Base-by-base conservation (phyloP, 2,888 invertebrate genomes). In the Pheosia tremula region DNA sequence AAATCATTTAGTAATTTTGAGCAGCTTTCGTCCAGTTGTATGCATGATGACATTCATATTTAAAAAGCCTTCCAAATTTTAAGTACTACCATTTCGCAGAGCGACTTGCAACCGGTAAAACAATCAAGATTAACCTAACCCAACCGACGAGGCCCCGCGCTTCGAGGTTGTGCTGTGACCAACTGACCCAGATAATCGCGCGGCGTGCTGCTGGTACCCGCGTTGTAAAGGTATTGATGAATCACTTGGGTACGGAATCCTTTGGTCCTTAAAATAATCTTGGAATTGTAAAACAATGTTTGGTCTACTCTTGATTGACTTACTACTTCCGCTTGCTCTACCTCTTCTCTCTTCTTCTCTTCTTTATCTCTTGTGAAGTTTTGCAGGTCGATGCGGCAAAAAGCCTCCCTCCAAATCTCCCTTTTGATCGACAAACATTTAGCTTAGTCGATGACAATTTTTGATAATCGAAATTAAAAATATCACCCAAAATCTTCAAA, bases 111-210 rank as follows among this genome's bases (percentile, higher is more conserved):
- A 55, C 55, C 55, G 55, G 55, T 55, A 55, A 55, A 39, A 63
- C 61, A 59, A 74, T 77, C 78, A 72, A 75, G 75, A 75, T 77
- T 67, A 77, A 68, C 67, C 68, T 64, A 74, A 67, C 74, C 63
- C 68, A 55, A 64, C 43, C 64, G 62, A 47, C 63, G 74, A 73
- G 76, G 74, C 74, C 78, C 72, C 70, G 58, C 62, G 54, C 78
- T 24, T 76, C 69, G 71, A 75, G 73, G 68, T 63, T 69, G 67
- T 58, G 37, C 41, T 56, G 65, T 62, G 77, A 61, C 77, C 75
- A 68, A 74, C 75, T 77, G 68, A 77, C 77, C 77, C 54, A 75
- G 66, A 64, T 75, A 71, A 7, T 56, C 57, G 61, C 60, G 37
- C 45, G 59, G 60, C 71, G 67, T 63, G 63, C 60, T 10, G 24